Percentiles rank a stretch among this genome's conserved stretches.
Conservation (phyloP, 2,113 vertebrate species). For the Albula glossodonta region DNA sequence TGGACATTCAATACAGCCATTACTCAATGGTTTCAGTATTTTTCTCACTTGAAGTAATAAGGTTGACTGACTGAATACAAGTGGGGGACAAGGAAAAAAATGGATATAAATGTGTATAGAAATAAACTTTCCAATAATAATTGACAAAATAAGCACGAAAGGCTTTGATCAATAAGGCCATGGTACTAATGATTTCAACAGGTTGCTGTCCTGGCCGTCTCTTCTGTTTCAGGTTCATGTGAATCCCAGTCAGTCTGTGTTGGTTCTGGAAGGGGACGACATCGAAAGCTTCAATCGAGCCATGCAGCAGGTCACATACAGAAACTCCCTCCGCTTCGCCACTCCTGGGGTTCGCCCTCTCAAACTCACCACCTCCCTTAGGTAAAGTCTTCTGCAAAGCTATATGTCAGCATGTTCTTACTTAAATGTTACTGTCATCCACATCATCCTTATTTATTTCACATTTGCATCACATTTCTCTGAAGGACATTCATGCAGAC, state of each 20-base stretch:
- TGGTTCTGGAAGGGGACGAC: conserved; percentile 94
- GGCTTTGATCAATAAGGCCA: too few relatives aligned
- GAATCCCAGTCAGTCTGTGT: conserved; percentile 93
- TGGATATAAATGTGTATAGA: too few relatives aligned
- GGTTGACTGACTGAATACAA: too few relatives aligned
- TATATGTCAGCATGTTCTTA: neutral
- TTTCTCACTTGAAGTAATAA: too few relatives aligned
- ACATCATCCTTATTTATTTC: neutral
- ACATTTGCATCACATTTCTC: too few relatives aligned
- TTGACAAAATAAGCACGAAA: too few relatives aligned
- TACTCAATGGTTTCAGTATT: too few relatives aligned
- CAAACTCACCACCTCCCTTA: conserved; percentile 83
- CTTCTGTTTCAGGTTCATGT: conserved; percentile 83
- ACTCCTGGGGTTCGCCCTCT: conserved; percentile 94
- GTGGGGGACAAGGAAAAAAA: too few relatives aligned
- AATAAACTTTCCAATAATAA: too few relatives aligned
- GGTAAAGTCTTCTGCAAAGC: conserved; percentile 46
- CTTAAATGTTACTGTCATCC: neutral
- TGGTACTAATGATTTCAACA: conserved; percentile 10
- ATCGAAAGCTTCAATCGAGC: conserved; percentile 96
- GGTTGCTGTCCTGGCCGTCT: conserved; percentile 27
- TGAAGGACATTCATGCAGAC: neutral
- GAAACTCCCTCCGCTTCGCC: conserved; percentile 93
- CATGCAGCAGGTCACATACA: conserved; percentile 96
- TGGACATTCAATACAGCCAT: too few relatives aligned